Conservation (phyloP, 1,140 invertebrate species). For the Apis laboriosa region DNA sequence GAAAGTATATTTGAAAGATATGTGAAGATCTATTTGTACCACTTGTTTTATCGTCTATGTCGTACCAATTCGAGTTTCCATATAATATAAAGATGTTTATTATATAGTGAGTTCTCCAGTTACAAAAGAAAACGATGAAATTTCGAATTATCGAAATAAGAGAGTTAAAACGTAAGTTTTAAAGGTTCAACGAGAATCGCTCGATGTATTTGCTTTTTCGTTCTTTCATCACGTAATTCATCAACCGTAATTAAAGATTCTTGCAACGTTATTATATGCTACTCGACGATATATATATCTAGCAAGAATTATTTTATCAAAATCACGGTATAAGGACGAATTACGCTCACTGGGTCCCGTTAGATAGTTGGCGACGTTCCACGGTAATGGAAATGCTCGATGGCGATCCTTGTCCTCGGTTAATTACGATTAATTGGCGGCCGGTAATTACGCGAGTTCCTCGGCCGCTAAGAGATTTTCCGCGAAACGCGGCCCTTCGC, state of each 20-base stretch:
- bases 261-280: background rate
- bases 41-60: too few relatives aligned
- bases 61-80: too few relatives aligned
- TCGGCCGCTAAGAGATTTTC: slow-evolving; percentile 2
- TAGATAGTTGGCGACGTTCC: slow-evolving; percentile 8
- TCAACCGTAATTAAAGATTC: background rate
- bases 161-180: too few relatives aligned
- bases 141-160: too few relatives aligned
- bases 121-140: too few relatives aligned
- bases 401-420: background rate
- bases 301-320: slow-evolving; percentile 14
- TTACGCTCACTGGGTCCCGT: slow-evolving; percentile 17
- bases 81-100: too few relatives aligned
- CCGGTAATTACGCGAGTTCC: background rate
- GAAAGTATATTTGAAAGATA: too few relatives aligned
- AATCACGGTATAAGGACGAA: slow-evolving; percentile 16
- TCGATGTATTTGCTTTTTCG: background rate
- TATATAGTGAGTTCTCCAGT: too few relatives aligned
- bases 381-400: slow-evolving; percentile 10
- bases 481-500: slow-evolving; percentile 14
- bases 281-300: background rate
- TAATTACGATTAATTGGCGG: slow-evolving; percentile 34
- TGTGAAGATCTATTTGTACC: too few relatives aligned
- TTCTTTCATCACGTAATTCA: background rate
- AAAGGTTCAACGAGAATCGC: too few relatives aligned